Base-by-base conservation (phyloP, 2,113 vertebrate genomes). In the Microcebus murinus region DNA sequence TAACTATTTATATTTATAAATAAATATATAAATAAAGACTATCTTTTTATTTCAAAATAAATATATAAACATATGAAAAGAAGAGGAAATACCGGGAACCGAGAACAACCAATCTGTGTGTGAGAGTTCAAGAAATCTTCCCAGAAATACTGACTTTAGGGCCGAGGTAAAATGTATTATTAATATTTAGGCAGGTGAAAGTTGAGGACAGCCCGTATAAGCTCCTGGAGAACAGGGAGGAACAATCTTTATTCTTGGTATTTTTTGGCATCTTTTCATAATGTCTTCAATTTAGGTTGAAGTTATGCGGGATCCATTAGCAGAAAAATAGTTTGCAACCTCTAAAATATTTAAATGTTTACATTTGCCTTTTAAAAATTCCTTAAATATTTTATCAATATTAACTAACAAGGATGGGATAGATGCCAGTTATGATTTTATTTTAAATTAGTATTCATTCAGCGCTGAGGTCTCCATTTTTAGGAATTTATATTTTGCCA, bases 41-140 rank as follows among this genome's bases (percentile, higher is more conserved):
- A 45, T 73, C 18, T 42, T 63, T 84, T 86, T 42, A 63, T 68
- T 87, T 94, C 20, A 55, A 96, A 92, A 42, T 34, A 95, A 81
- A n/a, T 48, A 55, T 31, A 12, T n/a, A 80, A 50, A 27, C 67
- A 73, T 21, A 7, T 48, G 13, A 2, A 89, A 71, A 90, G 29
- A 84, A 90, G 67, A 23, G 50, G 3, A 82, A 59, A 87, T 67
- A 27, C 27, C 8, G 21, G 15, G 29, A 70, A 81, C 2, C 0
- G 12, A 65, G 2, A 76, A 18, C 18, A n/a, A 63, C 13, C 17
- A 36, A 23, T 70, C 57, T 80, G 13, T 76, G 5, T 70, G 0
- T 15, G 57, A 3, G 42, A 11, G 1, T 48, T 93, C 13, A 59
- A 81, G n/a, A 65, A 83, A 87, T 68, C 42, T 31, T 65, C 15